These are phyloP conservation scores for Aurelia coerulea DNA, from an alignment of 30 jellyfish, hydroid and myxozoan species.

Conservation along the genomic window DNA sequence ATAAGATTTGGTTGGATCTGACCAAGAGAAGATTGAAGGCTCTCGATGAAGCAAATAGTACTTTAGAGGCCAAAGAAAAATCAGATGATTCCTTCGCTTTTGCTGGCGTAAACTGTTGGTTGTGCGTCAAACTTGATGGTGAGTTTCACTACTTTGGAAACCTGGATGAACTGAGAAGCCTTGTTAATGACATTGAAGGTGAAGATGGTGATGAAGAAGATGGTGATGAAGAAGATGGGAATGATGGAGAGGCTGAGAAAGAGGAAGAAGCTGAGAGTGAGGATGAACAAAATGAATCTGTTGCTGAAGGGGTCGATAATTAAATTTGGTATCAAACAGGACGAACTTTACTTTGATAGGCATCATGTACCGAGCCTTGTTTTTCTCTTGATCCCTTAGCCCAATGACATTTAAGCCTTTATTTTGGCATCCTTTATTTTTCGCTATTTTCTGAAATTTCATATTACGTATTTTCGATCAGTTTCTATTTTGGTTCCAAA, in stretches of 20 bases:
- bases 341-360: not conserved
- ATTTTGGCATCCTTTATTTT: not conserved
- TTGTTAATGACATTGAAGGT: not conserved
- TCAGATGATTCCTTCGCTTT: not conserved
- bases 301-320: not conserved
- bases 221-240: slow-evolving; percentile 13
- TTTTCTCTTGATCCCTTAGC: not conserved
- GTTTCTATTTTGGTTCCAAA: not conserved
- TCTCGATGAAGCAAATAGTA: not conserved
- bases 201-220: not conserved
- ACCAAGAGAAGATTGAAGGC: slow-evolving; percentile 5
- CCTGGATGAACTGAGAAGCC: not conserved
- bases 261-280: slow-evolving; percentile 7
- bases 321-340: not conserved
- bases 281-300: slow-evolving; percentile 3
- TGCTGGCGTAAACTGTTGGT: not conserved
- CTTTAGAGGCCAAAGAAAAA: not conserved
- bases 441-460: not conserved
- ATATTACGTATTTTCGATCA: not conserved
- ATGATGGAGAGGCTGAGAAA: not conserved
- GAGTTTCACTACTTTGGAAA: not conserved
- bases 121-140: not conserved
- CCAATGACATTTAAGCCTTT: slow-evolving; percentile 1
- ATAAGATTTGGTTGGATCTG: not conserved
- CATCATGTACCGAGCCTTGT: not conserved